Percentiles rank a stretch among this genome's conserved stretches.
phyloP scores from a whole-genome alignment of 30 jellyfish, hydroid and myxozoan species.

The Aurelia sp. region DNA sequence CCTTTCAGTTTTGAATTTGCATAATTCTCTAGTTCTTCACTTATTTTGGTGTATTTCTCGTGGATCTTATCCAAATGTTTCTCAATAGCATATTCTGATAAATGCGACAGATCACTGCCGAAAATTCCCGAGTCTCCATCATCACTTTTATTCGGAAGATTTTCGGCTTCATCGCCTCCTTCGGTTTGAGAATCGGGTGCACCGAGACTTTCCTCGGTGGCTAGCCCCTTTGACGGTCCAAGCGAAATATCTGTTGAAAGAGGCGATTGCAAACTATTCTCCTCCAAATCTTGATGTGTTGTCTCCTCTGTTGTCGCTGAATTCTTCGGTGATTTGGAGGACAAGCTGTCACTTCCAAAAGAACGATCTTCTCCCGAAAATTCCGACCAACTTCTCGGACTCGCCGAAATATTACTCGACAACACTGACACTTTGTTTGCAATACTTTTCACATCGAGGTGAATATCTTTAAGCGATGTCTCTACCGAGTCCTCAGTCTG shows the following conservation, averaged over 20 bases:
- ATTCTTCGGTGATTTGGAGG: not conserved
- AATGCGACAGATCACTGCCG: conserved; percentile 23
- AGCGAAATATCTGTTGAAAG: not conserved
- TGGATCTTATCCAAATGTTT: conserved; percentile 43
- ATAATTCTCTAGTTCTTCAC: conserved; percentile 45
- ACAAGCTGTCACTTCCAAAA: conserved; percentile 1
- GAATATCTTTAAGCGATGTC: conserved; percentile 23
- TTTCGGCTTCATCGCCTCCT: not conserved
- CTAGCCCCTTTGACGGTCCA: not conserved
- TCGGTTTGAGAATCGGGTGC: not conserved
- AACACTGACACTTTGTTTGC: conserved; percentile 38
- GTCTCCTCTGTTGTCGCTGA: not conserved
- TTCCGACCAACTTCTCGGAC: conserved; percentile 33
- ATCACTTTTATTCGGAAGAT: not conserved
- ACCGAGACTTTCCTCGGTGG: not conserved
- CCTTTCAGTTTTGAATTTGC: conserved; percentile 9
- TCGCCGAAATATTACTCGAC: not conserved
- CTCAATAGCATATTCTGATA: conserved; percentile 40
- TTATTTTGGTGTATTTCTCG: conserved; percentile 38
- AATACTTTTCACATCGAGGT: conserved; percentile 46
- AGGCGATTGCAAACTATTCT: not conserved
- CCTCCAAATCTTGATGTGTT: not conserved
- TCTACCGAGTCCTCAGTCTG: conserved; percentile 27
- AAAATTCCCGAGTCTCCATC: conserved; percentile 59
- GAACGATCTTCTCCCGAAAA: conserved; percentile 10